Evolutionary conservation across 2,113 vertebrate genomes (phyloP), one percentile per base, ranked within the genome.

Genomic region (Polyodon spathula): DNA sequence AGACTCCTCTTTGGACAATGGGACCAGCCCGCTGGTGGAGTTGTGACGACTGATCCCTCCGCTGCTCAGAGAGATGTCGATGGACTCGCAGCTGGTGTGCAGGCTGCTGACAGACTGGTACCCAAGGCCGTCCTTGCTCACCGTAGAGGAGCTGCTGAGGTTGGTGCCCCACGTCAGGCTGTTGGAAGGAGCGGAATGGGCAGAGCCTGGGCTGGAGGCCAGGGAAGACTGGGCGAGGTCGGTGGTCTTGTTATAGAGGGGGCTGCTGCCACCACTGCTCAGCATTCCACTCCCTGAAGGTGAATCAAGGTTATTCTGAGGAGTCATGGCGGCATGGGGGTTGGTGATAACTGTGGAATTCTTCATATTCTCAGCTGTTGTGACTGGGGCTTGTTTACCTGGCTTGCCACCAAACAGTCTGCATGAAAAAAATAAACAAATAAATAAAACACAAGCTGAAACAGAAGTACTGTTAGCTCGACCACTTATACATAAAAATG

Each of bases 1-100:
- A 3, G 86, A 77, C 73, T 94, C 92, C 8, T 97, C 94, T 71
- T 85, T 89, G 61, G 91, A 84, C 50, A 78, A 53, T 56, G 84
- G 66, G 15, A 85, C 76, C 64, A 88, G 77, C 16, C 85, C 87
- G 42, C 69, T 74, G 63, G 82, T 81, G 39, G 87, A 89, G 62
- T 85, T 85, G 56, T 88, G 86, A 64, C 83, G 86, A 65, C 84
- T 79, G 0, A 68, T 84, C 11, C 86, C 84, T 56, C 74, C 87
- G 51, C 93, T 96, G 82, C 94, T 84, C 66, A 97, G 88, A 56
- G 94, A 97, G 78, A 97, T 91, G 80, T 98, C 95, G 43, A 98
- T 98, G 81, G 95, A 98, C 76, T 98, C 95, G 4, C 91, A 94
- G 84, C 95, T 97, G 72, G 95, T 98, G 66, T 98, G 93, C 15